phyloP scores from a whole-genome alignment of 2,113 vertebrate species.

The Megaceryle maxima region DNA sequence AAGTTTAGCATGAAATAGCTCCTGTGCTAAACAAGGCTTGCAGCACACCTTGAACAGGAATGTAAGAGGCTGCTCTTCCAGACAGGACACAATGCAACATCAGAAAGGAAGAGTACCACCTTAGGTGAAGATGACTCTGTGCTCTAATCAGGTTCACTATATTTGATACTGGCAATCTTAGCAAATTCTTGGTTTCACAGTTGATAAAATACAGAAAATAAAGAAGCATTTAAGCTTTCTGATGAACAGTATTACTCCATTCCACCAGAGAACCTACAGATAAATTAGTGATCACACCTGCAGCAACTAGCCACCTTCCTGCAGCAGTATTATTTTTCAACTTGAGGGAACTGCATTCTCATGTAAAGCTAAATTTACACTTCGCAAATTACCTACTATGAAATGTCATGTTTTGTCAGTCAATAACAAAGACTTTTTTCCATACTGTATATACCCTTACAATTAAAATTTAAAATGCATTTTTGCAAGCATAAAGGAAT shows the following conservation, averaged over 20 bases:
- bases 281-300: background rate
- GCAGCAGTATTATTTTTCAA: background rate
- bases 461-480: background rate
- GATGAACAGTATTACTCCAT: background rate
- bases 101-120: background rate
- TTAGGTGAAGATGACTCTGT: background rate
- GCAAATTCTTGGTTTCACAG: background rate
- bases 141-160: background rate
- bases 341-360: background rate
- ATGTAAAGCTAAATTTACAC: background rate
- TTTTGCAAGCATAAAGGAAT: background rate
- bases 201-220: background rate
- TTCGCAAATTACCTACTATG: background rate
- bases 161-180: background rate
- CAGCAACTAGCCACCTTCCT: background rate
- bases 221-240: background rate
- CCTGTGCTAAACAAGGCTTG: background rate
- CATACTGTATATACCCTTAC: background rate
- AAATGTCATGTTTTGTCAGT: background rate
- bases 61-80: background rate
- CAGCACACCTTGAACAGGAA: background rate
- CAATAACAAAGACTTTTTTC: background rate
- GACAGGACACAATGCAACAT: background rate
- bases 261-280: background rate
- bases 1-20: background rate